These are phyloP conservation scores for Malurus elegans DNA, from an alignment of 2,113 vertebrate genomes.

Conservation along the genomic window DNA sequence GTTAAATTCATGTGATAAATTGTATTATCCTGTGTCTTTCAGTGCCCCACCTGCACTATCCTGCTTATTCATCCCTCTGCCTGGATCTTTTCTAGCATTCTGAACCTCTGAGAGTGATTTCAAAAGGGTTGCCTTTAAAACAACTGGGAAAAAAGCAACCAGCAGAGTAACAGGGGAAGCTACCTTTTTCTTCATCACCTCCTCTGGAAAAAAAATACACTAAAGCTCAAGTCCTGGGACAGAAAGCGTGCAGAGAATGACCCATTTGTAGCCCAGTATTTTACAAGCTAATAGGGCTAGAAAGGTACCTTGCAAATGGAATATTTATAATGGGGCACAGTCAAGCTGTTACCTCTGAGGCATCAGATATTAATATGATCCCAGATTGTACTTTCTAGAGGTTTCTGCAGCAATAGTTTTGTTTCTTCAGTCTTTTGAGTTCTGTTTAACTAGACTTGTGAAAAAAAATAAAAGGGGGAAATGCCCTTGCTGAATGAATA, in stretches of 20 bases:
- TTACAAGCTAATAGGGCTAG: neutral
- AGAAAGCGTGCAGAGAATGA: neutral
- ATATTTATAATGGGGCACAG: neutral
- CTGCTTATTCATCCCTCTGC: neutral
- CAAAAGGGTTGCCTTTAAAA: neutral
- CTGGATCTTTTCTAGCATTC: neutral
- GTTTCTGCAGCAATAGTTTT: neutral
- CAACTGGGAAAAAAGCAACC: neutral
- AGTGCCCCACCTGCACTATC: neutral
- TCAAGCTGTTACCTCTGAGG: accelerated
- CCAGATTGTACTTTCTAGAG: neutral
- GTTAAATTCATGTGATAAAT: slow-evolving; percentile 9
- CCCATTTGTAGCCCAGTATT: neutral
- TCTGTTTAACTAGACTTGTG: neutral
- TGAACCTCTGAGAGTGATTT: neutral
- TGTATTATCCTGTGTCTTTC: neutral
- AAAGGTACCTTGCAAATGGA: neutral
- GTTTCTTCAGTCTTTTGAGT: neutral
- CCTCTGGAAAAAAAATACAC: neutral
- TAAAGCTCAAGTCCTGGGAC: neutral
- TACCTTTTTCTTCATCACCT: neutral
- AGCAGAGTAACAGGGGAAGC: neutral
- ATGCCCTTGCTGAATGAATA: neutral
- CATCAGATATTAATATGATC: neutral
- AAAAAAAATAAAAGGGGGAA: neutral